Conservation (phyloP, 1,140 invertebrate species). For the Zaprionus tsacasi region DNA sequence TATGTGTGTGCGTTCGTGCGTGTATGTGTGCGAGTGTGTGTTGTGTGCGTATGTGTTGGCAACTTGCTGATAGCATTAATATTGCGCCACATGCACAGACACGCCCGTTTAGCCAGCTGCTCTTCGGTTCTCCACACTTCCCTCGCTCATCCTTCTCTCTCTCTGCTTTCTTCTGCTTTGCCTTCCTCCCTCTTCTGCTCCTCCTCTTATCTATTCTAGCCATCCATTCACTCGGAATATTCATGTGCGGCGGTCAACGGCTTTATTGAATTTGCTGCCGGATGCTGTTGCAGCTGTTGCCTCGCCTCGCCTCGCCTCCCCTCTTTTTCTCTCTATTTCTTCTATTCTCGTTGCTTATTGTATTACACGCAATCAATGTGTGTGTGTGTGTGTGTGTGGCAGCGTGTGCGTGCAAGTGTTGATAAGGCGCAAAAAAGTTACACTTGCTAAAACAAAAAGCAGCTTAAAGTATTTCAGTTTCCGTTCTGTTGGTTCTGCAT, state of each 20-base stretch:
- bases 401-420: conserved; percentile 10
- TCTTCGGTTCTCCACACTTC: background rate
- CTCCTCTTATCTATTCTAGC: conserved; percentile 1
- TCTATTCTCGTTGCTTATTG: conserved; percentile 17
- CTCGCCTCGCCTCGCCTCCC: background rate
- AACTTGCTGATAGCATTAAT: conserved; percentile 56
- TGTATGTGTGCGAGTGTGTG: conserved; percentile 8
- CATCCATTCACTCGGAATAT: conserved; percentile 43
- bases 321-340: conserved; percentile 9
- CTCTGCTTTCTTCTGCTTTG: background rate
- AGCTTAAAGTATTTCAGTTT: conserved; percentile 59
- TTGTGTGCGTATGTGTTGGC: conserved; percentile 12
- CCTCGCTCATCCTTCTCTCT: background rate
- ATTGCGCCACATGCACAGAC: conserved; percentile 58
- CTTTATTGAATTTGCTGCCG: conserved; percentile 69
- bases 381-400: conserved; percentile 35
- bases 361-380: conserved; percentile 22
- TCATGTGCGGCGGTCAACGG: conserved; percentile 58
- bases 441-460: conserved; percentile 48
- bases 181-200: no score
- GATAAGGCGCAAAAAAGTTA: conserved; percentile 48
- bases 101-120: conserved; percentile 25
- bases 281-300: conserved; percentile 59
- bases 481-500: conserved; percentile 31
- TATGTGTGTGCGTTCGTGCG: conserved; percentile 34